Evolutionary conservation across 2,797 vertebrate species (phyloP), one percentile per base, ranked within the genome.

Genomic region (Cheirogaleus major): DNA sequence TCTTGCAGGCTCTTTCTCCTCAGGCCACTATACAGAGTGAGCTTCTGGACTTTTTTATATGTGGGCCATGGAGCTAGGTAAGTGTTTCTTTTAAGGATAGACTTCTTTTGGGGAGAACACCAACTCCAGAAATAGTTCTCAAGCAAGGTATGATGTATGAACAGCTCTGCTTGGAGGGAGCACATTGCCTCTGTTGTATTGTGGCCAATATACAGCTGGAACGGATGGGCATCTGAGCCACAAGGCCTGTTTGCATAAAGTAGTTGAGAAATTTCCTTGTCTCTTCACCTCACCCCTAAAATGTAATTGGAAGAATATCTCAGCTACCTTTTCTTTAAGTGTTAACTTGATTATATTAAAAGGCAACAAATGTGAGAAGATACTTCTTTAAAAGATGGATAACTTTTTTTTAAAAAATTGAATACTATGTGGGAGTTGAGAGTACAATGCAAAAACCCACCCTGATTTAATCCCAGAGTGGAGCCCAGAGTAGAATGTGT

Each of bases 341-440:
- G 17, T 67, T 83, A 41, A 38, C 70, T 45, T 75, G 13, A 35
- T 57, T 90, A 23, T 50, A 35, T 52, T 76, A 38, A 80, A 93
- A 57, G 41, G 52, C 32, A 79, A 72, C 30, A 93, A 43, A 55
- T 65, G 30, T 43, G 65, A 97, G 59, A 72, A 90, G 55, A 80
- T 25, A 25, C 20, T 20, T n/a, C 23, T 89, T 87, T 94, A 27
- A 89, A 90, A 96, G 93, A 76, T 78, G 32, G 18, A 73, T 89
- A 72, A 38, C 70, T 96, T 93, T 82, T 52, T 61, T 0, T 0
- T 11, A 63, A 94, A 91, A 93, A 82, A 45, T 61, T 61, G 78
- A 52, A 76, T 93, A 41, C 41, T 65, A 61, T 92, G 27, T 92
- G 67, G 78, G 23, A 87, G 93, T 95, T 93, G 76, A 93, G 20